phyloP scores from a whole-genome alignment of 2,888 invertebrate species.

The Caenorhabditis panamensis region DNA sequence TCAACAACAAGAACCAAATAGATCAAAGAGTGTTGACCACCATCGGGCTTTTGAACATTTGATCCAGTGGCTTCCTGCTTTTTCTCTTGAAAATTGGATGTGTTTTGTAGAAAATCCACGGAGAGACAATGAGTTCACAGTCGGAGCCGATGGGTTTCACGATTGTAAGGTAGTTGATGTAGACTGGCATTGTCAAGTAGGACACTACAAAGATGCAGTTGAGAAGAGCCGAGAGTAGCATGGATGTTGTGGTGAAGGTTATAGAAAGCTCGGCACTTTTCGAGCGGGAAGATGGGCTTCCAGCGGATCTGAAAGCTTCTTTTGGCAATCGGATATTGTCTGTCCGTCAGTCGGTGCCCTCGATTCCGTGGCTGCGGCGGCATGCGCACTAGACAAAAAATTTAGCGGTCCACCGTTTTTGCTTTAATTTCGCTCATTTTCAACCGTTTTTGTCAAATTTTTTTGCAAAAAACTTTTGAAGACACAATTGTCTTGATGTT shows the following conservation, averaged over 20 bases:
- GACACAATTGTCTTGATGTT: too few relatives aligned
- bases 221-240: constrained; percentile 26
- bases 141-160: constrained; percentile 23
- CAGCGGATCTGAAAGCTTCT: too few relatives aligned
- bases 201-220: constrained; percentile 27
- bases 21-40: constrained; percentile 4
- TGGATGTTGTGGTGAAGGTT: constrained; percentile 12
- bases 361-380: too few relatives aligned
- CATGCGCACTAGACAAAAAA: too few relatives aligned
- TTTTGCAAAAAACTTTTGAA: too few relatives aligned
- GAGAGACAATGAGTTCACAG: constrained; percentile 11
- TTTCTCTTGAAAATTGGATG: constrained; percentile 15
- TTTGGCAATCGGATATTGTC: too few relatives aligned
- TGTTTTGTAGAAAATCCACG: constrained; percentile 16
- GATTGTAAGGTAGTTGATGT: constrained; percentile 24
- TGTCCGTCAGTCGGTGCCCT: too few relatives aligned
- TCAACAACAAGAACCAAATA: background rate
- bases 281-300: constrained; percentile 2
- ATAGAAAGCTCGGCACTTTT: constrained; percentile 21
- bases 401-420: too few relatives aligned
- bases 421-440: too few relatives aligned
- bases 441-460: too few relatives aligned
- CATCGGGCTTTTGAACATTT: background rate
- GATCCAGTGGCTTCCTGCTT: background rate
- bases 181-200: constrained; percentile 7